Percentiles rank a stretch among this genome's conserved stretches.
phyloP scores from a whole-genome alignment of 2,888 invertebrate species.

The Allacma fusca region DNA sequence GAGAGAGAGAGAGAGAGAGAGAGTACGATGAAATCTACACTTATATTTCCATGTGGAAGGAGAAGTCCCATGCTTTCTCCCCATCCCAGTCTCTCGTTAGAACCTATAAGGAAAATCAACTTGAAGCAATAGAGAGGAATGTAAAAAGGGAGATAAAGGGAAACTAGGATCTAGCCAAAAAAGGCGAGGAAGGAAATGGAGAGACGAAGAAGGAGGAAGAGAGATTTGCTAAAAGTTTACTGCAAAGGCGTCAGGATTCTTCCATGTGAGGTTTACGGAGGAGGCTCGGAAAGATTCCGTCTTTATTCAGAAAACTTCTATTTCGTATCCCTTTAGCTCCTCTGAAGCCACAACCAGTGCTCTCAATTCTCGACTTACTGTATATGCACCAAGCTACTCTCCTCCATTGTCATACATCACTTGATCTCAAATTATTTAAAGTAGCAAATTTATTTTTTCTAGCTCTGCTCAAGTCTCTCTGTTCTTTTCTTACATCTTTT shows the following conservation, averaged over 20 bases:
- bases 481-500: not conserved
- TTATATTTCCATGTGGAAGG: too few relatives aligned
- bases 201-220: not conserved
- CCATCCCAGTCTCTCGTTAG: too few relatives aligned
- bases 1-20: too few relatives aligned
- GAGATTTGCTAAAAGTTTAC: conserved; percentile 28
- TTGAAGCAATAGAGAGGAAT: not conserved
- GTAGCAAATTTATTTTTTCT: not conserved
- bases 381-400: not conserved
- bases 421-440: not conserved
- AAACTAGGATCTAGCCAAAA: not conserved
- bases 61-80: too few relatives aligned
- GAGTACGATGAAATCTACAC: too few relatives aligned
- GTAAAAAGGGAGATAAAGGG: not conserved
- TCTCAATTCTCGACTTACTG: not conserved
- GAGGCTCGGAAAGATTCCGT: conserved; percentile 25
- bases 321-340: not conserved
- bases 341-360: conserved; percentile 1
- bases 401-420: not conserved
- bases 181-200: conserved; percentile 27
- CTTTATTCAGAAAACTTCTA: conserved; percentile 8
- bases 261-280: conserved; percentile 24
- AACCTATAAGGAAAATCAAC: not conserved
- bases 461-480: not conserved
- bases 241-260: conserved; percentile 32